Evolutionary conservation across 1,140 invertebrate genomes (phyloP).

Genomic region (Bactericera cockerelli): DNA sequence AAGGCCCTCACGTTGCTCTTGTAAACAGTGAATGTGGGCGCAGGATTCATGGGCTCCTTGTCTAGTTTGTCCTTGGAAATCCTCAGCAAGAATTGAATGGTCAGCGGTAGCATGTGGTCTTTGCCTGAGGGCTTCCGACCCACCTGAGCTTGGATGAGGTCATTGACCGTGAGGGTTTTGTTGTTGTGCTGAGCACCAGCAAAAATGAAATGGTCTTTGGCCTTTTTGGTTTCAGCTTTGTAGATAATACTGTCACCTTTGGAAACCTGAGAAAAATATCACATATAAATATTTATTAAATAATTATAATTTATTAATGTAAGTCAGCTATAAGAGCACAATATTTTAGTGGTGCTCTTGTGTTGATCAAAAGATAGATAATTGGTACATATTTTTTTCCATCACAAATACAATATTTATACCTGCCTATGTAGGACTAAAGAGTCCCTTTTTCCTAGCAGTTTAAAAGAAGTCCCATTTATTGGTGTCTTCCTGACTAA

Average conservation of each 20-base stretch:
- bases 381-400: too few species aligned
- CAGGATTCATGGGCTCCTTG: background rate
- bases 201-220: constrained; percentile 1
- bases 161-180: background rate
- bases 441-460: too few species aligned
- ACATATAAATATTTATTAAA: too few species aligned
- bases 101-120: background rate
- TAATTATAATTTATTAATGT: too few species aligned
- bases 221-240: background rate
- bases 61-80: background rate
- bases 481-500: too few species aligned
- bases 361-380: too few species aligned
- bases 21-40: background rate
- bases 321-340: too few species aligned
- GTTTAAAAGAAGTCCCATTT: too few species aligned
- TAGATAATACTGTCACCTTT: background rate
- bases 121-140: background rate
- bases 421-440: too few species aligned
- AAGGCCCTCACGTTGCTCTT: background rate
- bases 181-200: background rate
- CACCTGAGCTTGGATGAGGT: background rate
- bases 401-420: too few species aligned
- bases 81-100: background rate
- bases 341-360: too few species aligned
- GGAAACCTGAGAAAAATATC: constrained; percentile 1